Base-by-base conservation (phyloP, 2,888 invertebrate species). In the Nemapogon koenigi region DNA sequence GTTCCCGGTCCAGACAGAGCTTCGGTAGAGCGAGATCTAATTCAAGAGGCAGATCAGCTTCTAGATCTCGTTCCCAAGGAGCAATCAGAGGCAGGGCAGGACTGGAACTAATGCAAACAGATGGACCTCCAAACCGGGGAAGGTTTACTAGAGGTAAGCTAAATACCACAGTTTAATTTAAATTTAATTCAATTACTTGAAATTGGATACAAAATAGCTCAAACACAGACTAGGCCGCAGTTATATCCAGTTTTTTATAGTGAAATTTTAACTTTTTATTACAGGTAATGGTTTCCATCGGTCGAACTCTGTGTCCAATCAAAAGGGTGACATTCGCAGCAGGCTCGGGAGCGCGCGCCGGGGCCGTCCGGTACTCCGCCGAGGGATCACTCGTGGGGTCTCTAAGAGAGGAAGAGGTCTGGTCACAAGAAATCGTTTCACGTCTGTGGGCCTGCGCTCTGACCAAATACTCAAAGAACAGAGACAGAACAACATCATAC, bases 51-150 rank as follows among this genome's bases (percentile, higher is more conserved):
- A 56, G 69, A 37, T 71, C 71, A 3, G 49, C 52, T 4, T 70
- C 73, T 3, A 54, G 67, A 40, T 64, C 71, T n/a, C 62, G 75
- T 18, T 70, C 70, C 8, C 62, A 59, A 43, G n/a, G 73, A 18
- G 75, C 76, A 4, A 75, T 75, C 2, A 72, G 65, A 51, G 70
- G 68, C 7, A 57, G 75, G 50, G 73, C 70, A 31, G 75, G 72
- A 22, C 49, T 75, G 33, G 19, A 7, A 13, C 14, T n/a, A 11
- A 22, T 7, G 22, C 18, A 19, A 18, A 63, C 25, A 55, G 61
- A 49, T 22, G 55, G n/a, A n/a, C n/a, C n/a, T n/a, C n/a, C n/a
- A n/a, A n/a, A n/a, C n/a, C n/a, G n/a, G n/a, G n/a, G n/a, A n/a
- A n/a, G 61, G 49, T 55, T 53, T 41, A 56, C 53, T 41, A 52